These are phyloP conservation scores for Cephus pulcher DNA, from an alignment of 2,888 invertebrate genomes.

Conservation along the genomic window DNA sequence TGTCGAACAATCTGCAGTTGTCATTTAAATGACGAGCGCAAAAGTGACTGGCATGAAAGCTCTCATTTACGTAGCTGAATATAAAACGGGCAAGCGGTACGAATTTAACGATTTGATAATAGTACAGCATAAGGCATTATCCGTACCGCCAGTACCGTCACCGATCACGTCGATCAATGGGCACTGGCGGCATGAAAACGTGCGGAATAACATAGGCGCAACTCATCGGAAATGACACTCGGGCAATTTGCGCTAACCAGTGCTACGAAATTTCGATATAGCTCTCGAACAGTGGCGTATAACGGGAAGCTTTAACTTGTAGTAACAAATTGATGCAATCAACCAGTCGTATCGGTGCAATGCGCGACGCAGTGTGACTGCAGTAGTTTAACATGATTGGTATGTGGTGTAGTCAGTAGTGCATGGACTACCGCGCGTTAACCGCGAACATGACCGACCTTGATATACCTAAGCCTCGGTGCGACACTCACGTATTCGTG, in stretches of 20 bases:
- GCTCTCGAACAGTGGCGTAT: constrained; percentile 15
- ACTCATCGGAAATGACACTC: constrained; percentile 28
- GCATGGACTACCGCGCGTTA: constrained; percentile 27
- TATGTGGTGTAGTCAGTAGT: constrained; percentile 25
- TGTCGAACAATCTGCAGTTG: not conserved
- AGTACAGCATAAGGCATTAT: constrained; percentile 18
- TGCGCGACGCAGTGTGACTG: constrained; percentile 23
- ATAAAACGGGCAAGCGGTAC: not conserved
- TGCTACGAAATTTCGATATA: constrained; percentile 30
- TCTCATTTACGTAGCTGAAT: not conserved
- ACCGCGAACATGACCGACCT: constrained; percentile 33
- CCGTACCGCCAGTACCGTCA: constrained; percentile 6
- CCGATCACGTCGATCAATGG: constrained; percentile 11
- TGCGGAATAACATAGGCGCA: constrained; percentile 19
- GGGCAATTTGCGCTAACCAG: constrained; percentile 21
- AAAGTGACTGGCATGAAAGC: not conserved
- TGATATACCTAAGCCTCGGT: constrained; percentile 24
- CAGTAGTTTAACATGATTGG: constrained; percentile 28
- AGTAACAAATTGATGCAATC: constrained; percentile 46
- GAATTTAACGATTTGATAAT: constrained; percentile 16
- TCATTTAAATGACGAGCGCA: not conserved
- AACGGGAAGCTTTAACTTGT: constrained; percentile 34
- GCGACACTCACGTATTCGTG: not conserved
- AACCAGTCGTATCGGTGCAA: constrained; percentile 30
- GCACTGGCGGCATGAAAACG: constrained; percentile 16